These are phyloP conservation scores for Shinisaurus crocodilurus DNA, from an alignment of 2,113 vertebrate genomes.

Conservation along the genomic window DNA sequence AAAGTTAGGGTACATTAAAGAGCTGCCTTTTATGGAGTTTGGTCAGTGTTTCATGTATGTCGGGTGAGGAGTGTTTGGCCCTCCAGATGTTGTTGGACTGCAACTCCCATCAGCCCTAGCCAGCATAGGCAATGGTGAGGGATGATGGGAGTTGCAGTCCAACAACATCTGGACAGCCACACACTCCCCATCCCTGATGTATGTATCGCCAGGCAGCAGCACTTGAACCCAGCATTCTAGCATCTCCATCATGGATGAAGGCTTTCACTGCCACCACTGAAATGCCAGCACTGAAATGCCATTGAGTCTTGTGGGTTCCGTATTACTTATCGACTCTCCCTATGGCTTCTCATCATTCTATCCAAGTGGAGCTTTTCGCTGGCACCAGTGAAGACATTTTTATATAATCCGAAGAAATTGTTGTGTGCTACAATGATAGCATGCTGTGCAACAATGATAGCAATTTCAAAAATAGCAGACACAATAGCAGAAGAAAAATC, in stretches of 20 bases:
- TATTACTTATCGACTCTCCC: background rate
- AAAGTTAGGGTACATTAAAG: background rate
- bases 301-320: background rate
- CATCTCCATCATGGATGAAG: background rate
- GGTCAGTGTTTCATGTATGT: background rate
- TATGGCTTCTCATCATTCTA: constrained; percentile 20
- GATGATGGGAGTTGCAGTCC: too few species aligned
- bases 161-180: background rate
- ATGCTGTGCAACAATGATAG: constrained; percentile 23
- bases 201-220: background rate
- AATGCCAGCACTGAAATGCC: background rate
- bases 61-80: too few species aligned
- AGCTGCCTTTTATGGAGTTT: background rate
- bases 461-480: constrained; percentile 35
- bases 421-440: constrained; percentile 1
- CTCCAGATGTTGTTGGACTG: background rate
- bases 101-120: too few species aligned
- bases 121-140: too few species aligned
- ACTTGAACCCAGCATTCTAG: background rate
- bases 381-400: constrained; percentile 29
- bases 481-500: background rate
- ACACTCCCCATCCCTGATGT: background rate
- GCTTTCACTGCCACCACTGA: background rate
- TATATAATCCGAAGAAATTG: constrained; percentile 33
- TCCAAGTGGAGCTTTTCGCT: constrained; percentile 10